phyloP scores from a whole-genome alignment of 2,797 vertebrate species.

The Enteromius paludinosus region DNA sequence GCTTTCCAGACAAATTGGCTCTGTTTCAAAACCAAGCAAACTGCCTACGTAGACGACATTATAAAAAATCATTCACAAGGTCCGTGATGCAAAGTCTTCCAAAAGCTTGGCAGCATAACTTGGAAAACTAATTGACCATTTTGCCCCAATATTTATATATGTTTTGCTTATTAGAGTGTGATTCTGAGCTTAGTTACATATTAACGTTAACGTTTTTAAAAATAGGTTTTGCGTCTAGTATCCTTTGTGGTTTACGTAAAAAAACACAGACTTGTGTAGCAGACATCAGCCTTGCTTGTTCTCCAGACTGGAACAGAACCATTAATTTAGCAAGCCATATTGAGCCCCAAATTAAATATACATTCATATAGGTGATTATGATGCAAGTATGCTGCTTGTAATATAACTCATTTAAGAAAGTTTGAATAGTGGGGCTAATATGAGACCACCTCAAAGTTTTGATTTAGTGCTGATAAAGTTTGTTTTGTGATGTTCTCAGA shows the following conservation, averaged over 20 bases:
- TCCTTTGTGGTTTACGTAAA: neutral
- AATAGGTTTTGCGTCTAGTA: neutral
- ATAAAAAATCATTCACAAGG: neutral
- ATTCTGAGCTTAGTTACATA: neutral
- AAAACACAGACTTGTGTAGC: neutral
- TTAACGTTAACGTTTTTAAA: neutral
- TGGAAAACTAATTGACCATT: neutral
- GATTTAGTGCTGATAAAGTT: neutral
- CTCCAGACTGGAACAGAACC: neutral
- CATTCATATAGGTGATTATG: slow-evolving; percentile 8
- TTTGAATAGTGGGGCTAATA: neutral
- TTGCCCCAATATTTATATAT: neutral
- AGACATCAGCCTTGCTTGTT: neutral
- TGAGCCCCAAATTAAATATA: slow-evolving; percentile 11
- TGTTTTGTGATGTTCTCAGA: neutral
- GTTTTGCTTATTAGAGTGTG: neutral
- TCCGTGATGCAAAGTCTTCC: neutral
- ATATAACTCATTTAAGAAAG: slow-evolving; percentile 9
- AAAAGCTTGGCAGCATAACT: neutral
- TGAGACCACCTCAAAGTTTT: slow-evolving; percentile 1
- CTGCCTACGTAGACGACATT: neutral
- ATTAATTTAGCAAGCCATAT: slow-evolving; percentile 19
- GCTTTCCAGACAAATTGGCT: slow-evolving; percentile 16
- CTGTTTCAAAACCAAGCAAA: slow-evolving; percentile 1
- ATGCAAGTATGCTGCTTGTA: neutral